Conservation (phyloP, 2,888 invertebrate species). For the Pterobdella sp. region DNA sequence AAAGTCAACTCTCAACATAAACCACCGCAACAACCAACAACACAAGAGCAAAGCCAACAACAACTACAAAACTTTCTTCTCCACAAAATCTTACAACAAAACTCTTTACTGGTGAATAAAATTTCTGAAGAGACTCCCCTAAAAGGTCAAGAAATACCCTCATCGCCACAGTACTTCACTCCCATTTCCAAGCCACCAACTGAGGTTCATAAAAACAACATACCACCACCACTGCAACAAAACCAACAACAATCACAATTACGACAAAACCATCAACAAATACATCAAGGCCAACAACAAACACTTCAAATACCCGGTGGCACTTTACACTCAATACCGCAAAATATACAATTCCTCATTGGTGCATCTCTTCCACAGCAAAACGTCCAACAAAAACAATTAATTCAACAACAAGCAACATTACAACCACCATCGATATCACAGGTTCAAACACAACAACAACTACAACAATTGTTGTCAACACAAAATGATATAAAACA, state of each 20-base stretch:
- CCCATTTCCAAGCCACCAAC: neutral
- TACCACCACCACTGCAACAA: neutral
- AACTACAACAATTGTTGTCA: neutral
- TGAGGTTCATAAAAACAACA: conserved; percentile 14
- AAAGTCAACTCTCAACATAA: neutral
- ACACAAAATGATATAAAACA: neutral
- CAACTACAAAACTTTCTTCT: conserved; percentile 8
- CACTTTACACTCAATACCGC: too few species aligned
- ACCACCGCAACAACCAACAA: neutral
- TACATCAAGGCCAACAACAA: too few species aligned
- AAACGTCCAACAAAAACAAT: conserved; percentile 8
- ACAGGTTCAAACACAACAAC: neutral
- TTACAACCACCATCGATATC: too few species aligned
- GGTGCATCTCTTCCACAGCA: too few species aligned
- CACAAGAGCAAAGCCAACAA: conserved; percentile 12
- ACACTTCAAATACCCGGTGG: too few species aligned
- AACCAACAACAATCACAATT: neutral
- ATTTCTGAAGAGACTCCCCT: conserved; percentile 5
- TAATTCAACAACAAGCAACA: neutral
- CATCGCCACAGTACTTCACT: neutral
- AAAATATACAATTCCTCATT: too few species aligned
- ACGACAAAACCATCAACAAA: neutral
- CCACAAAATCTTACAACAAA: conserved; percentile 29
- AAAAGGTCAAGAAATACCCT: neutral
- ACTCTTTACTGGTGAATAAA: conserved; percentile 25